Percentiles rank a stretch among this genome's conserved stretches.
phyloP scores from a whole-genome alignment of 2,113 vertebrate species.

The Lycaon pictus region DNA sequence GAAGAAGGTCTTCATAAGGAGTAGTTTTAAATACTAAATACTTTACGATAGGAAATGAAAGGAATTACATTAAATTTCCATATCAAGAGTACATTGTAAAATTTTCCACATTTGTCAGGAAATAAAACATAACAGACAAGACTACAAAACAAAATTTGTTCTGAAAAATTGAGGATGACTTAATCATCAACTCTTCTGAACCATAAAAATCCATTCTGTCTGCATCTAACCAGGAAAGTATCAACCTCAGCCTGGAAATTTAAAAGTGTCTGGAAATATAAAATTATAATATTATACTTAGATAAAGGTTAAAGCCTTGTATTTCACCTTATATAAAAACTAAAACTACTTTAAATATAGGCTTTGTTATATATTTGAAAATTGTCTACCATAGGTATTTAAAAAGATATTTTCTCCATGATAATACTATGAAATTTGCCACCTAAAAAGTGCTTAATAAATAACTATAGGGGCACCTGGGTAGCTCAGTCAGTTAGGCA shows the following conservation, averaged over 20 bases:
- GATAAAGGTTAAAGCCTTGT: background rate
- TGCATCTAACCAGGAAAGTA: background rate
- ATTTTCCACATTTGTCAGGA: background rate
- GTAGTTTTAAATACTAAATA: background rate
- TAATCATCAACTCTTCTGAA: background rate
- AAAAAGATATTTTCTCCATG: background rate
- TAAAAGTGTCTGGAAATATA: background rate
- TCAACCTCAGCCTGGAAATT: background rate
- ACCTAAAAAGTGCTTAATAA: background rate
- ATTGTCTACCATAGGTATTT: background rate
- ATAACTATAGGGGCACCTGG: no score
- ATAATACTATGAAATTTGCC: background rate
- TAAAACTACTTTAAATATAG: background rate
- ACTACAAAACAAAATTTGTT: background rate
- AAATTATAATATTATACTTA: constrained; percentile 21
- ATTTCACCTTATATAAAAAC: background rate
- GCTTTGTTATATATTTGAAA: background rate
- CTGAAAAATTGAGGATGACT: background rate
- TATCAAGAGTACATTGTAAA: background rate
- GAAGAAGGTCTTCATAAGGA: background rate
- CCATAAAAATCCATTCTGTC: background rate
- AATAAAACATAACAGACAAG: background rate
- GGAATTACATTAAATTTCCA: background rate
- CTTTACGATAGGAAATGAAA: background rate
- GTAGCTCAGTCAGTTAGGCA: no score